A percentile compares a stretch with the other conserved stretches of the same genome.
phyloP scores from a whole-genome alignment of 2,113 vertebrate species.

The Podarcis cretensis region DNA sequence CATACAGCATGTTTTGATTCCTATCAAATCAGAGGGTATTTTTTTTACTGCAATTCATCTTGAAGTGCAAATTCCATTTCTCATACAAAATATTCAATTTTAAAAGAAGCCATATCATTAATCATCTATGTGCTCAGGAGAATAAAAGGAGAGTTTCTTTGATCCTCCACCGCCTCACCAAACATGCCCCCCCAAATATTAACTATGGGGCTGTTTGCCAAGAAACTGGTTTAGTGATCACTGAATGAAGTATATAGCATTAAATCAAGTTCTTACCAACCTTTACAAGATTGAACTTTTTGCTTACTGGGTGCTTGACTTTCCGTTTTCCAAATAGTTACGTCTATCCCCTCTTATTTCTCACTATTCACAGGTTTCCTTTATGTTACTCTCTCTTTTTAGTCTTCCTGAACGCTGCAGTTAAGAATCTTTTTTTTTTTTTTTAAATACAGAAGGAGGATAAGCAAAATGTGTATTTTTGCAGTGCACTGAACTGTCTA shows the following conservation, averaged over 20 bases:
- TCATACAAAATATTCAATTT: conserved; percentile 51
- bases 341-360: not conserved
- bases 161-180: not conserved
- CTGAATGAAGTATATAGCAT: not conserved
- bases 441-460: not conserved
- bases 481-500: no score
- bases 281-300: not conserved
- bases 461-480: not conserved
- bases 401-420: not conserved
- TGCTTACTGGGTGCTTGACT: not conserved
- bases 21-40: not conserved
- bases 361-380: not conserved
- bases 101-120: not conserved
- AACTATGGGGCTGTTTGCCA: not conserved
- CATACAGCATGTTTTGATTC: conserved; percentile 17
- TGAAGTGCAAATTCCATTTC: conserved; percentile 52
- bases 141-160: not conserved
- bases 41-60: conserved; percentile 23
- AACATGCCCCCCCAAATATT: not conserved
- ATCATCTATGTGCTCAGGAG: not conserved
- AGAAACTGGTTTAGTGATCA: not conserved
- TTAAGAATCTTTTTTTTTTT: not conserved
- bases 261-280: not conserved
- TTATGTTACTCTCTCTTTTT: not conserved
- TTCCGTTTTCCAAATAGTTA: not conserved